Base-by-base conservation (phyloP, 2,113 vertebrate genomes). In the Orcinus orca region DNA sequence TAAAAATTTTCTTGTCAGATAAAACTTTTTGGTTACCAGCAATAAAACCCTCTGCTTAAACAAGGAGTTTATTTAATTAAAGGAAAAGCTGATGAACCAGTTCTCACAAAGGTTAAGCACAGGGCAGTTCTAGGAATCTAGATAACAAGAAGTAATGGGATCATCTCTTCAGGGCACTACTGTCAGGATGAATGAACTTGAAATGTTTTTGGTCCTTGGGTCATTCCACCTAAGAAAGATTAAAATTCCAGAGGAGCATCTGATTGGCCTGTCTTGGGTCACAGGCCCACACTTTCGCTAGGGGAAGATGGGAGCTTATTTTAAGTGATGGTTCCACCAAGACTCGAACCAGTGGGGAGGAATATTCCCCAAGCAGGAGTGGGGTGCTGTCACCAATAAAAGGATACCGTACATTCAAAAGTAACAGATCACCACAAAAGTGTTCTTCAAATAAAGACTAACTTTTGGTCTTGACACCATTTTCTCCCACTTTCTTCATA, bases 201-300 rank as follows among this genome's bases (percentile, higher is more conserved):
- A 96, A 85, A 96, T 38, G 25, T 73, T 94, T 97, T 80, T 70
- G 68, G 63, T 93, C 36, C 67, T 81, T 90, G 38, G 47, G 25
- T 93, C 73, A 80, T 58, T 89, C 67, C 25, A 47, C 23, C 85
- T 93, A 74, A 67, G 79, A 87, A 93, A 88, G 38, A 38, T 73
- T 62, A 60, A 47, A 88, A 88, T 96, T 92, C 55, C 29, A 88
- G 20, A 71, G 53, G 77, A 80, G 77, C 33, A 36, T 68, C n/a
- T 5, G 44, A 0, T 68, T 92, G 68, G 8, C n/a, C n/a, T 88
- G 8, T 25, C n/a, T 91, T 58, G 29, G 20, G 18, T 83, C 21
- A 36, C 8, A 58, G 21, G 23, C 31, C 70, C 18, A 38, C 25
- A 82, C n/a, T 71, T 88, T 60, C 26, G 6, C 58, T 74, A 90